Conservation (phyloP, 2,797 vertebrate species). For the Chelidonichthys spinosus region DNA sequence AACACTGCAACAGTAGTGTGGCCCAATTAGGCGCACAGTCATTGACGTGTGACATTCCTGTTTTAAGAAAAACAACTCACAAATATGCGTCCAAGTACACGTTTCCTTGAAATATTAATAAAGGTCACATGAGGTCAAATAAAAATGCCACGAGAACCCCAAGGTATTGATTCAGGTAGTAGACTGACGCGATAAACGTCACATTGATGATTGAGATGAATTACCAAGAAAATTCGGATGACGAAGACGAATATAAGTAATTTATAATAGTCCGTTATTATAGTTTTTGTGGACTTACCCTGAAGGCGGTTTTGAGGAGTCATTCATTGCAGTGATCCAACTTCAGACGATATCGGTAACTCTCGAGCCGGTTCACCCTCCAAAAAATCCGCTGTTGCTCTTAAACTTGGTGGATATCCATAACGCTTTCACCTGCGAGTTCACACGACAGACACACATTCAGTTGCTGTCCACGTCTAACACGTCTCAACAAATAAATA, state of each 20-base stretch:
- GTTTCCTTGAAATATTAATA: not conserved
- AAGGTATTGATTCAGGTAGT: too few species aligned
- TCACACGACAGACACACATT: constrained; percentile 5
- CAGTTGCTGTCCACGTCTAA: too few species aligned
- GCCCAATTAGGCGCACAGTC: not conserved
- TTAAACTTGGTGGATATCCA: constrained; percentile 52
- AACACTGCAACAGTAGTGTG: not conserved
- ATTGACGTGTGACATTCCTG: too few species aligned
- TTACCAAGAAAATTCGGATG: not conserved
- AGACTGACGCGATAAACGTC: too few species aligned
- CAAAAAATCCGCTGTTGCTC: constrained; percentile 27
- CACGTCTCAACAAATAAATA: not conserved
- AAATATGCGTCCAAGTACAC: not conserved
- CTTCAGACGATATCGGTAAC: constrained; percentile 26
- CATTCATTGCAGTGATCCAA: constrained; percentile 67
- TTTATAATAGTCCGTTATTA: not conserved
- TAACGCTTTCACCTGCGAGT: constrained; percentile 52
- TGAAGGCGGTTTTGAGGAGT: constrained; percentile 73
- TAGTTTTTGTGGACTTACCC: constrained; percentile 68
- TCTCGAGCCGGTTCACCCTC: constrained; percentile 27
- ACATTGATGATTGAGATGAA: not conserved
- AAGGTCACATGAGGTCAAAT: not conserved
- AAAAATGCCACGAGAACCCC: too few species aligned
- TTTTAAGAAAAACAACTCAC: not conserved
- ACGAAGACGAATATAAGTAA: accelerated